Evolutionary conservation across 2,888 invertebrate species (phyloP).

Genomic region (Plebejus anna): DNA sequence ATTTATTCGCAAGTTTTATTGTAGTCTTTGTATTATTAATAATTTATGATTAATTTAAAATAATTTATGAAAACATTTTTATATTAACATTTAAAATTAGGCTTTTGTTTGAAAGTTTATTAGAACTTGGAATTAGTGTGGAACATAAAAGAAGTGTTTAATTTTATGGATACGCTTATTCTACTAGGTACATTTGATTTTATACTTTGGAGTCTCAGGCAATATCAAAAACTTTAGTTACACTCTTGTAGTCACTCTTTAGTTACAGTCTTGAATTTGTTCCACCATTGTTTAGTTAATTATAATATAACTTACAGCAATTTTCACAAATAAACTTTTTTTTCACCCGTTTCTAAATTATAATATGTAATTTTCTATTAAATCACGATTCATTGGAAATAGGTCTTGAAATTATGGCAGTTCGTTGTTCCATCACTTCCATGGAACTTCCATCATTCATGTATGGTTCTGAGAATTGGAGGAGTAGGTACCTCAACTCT

Average conservation of each 20-base stretch:
- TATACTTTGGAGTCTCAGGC: not conserved
- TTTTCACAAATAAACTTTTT: too few relatives aligned
- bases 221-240: not conserved
- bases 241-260: not conserved
- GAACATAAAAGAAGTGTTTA: not conserved
- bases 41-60: not conserved
- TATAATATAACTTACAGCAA: too few relatives aligned
- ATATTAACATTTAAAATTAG: not conserved
- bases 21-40: not conserved
- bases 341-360: too few relatives aligned
- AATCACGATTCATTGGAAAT: not conserved
- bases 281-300: not conserved
- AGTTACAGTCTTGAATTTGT: not conserved
- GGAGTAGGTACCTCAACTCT: not conserved
- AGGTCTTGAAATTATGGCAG: not conserved
- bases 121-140: not conserved
- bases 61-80: not conserved
- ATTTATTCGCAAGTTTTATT: not conserved
- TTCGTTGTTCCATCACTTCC: not conserved
- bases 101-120: not conserved
- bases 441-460: not conserved
- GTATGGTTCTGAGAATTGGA: conserved; percentile 1
- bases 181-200: not conserved
- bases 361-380: not conserved
- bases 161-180: not conserved